Percentiles rank a stretch among this genome's conserved stretches.
These are phyloP conservation scores for Python bivittatus DNA, from an alignment of 2,113 vertebrate species.

Conservation along the genomic window DNA sequence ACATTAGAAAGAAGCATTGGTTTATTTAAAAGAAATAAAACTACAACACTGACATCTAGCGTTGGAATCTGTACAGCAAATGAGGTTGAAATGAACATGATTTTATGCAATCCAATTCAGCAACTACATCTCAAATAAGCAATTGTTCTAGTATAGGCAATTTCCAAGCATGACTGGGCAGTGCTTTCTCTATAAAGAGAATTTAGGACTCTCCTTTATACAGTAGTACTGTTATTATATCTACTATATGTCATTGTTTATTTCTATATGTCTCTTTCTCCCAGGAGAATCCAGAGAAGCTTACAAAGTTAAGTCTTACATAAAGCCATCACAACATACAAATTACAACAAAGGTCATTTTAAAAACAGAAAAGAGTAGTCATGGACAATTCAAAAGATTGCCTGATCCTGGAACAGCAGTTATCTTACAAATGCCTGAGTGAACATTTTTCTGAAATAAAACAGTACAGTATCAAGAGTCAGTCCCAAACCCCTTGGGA, in stretches of 20 bases:
- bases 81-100: not conserved
- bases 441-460: not conserved
- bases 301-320: not conserved
- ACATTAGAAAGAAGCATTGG: not conserved
- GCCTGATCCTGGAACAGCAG: no score
- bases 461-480: not conserved
- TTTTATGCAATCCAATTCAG: accelerated
- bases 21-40: constrained; percentile 4
- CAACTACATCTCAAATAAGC: not conserved
- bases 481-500: not conserved
- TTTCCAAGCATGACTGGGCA: not conserved
- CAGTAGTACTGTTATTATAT: not conserved
- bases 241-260: not conserved
- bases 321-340: no score
- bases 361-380: no score
- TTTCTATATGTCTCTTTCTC: not conserved
- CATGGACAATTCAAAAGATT: no score
- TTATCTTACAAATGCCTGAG: not conserved
- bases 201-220: not conserved
- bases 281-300: not conserved
- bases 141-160: not conserved
- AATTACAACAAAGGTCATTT: no score
- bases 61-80: constrained; percentile 44
- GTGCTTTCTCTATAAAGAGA: not conserved
- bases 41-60: constrained; percentile 73